Evolutionary conservation across 2,113 vertebrate species (phyloP), one percentile per base, ranked within the genome.

Genomic region (Cephalopterus ornatus): DNA sequence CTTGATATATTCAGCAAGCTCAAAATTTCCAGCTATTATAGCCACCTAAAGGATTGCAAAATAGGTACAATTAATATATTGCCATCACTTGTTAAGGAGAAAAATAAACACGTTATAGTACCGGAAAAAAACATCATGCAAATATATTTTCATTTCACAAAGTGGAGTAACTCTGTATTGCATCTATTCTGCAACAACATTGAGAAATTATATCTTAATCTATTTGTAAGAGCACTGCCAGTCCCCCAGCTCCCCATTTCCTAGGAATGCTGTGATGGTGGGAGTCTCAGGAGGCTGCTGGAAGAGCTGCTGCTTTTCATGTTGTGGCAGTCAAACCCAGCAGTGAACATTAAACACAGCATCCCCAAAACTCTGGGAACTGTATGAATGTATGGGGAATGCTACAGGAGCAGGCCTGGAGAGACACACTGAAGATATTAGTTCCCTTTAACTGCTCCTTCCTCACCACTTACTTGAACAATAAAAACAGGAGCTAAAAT

Each of bases 11-110:
- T 99, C 99, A 4, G 99, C 99, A 33, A 99, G 98, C 93, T 99
- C 99, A 95, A 99, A 99, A 97, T 99, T 99, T 42, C 99, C 99
- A 0, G 99, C 99, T 44, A 99, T 99, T 81, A 99, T 99, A n/a
- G 99, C 99, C 73, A 99, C 99, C 99, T 99, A 97, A 75, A 93
- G 93, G 92, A 96, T 62, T 8, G 73, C 17, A 95, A 89, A 85
- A 55, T 4, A 86, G 23, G 71, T 14, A 85, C 67, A 67, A 75
- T 97, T 93, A 95, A 76, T 66, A 58, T 1, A 3, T 24, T 42
- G 26, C 9, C 5, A n/a, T 14, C 23, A 26, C 35, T 24, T 4
- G 35, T 27, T 17, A 32, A 53, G 70, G 12, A 44, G 46, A 32
- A 72, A 86, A n/a, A 58, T 7, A 46, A 0, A 9, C 23, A 53